Base-by-base conservation (phyloP, 2,797 vertebrate species). In the Ctenopoma kingsleyae region DNA sequence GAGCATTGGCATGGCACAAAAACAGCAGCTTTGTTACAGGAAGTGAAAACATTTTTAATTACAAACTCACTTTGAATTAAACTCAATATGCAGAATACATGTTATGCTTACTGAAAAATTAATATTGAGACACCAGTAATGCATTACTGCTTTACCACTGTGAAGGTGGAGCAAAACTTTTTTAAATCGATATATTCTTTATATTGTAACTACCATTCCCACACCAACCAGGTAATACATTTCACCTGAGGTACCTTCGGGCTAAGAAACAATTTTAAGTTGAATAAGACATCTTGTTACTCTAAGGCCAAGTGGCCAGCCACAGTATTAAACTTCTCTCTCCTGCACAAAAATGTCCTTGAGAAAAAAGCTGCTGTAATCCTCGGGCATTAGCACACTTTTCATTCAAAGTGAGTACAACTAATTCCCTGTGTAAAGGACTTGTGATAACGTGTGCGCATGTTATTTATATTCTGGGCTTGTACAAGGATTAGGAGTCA, bases 401-500 rank as follows among this genome's bases (percentile, higher is more conserved):
- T 81, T 84, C 56, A 82, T 87, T 83, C 83, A 77, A 62, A 75
- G 35, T 27, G 50, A 71, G 78, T 80, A 53, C 40, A 57, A 72
- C 71, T 84, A 84, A 80, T 85, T 80, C 76, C 61, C 75, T 3
- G 3, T 78, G 81, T 83, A 72, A 85, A 89, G 67, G 61, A 74
- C 43, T 67, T 52, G 43, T 72, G 87, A 89, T 85, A 86, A 78
- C 46, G 12, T 8, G 10, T 59, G 67, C 65, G 78, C 35, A 54
- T 65, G 71, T 76, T 74, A 87, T 87, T 86, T 58, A 74, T 71
- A 89, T 84, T 84, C 87, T 57, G 74, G 71, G 60, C 23, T 47
- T 80, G 71, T 69, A 22, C n/a, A 0, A 61, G 55, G 83, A 86
- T 87, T 86, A 87, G 78, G 82, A 85, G 78, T 86, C 80, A 82